Base-by-base conservation (phyloP, 53 echinoderm and acorn worm genomes). In the Apostichopus leukothele region DNA sequence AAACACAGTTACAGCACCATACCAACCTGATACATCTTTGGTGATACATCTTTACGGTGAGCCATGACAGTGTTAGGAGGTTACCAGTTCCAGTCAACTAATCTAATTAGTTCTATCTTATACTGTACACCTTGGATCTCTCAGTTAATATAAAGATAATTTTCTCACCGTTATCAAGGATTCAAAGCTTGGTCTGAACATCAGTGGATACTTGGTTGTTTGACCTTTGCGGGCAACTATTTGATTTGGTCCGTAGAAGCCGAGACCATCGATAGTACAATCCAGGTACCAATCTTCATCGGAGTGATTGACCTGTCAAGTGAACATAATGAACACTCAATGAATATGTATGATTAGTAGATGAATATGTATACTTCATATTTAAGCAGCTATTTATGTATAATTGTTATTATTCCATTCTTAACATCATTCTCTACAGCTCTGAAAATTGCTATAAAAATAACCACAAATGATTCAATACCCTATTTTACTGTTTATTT, bases 101-200 rank as follows among this genome's bases (percentile, higher is more conserved):
- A 3, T 39, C 39, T 39, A 39, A 39, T 0, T 39, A 39, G 39
- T 39, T 39, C 39, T 39, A 39, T 25, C 0, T 25, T 25, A 25
- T 39, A 67, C 68, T 67, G 13, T 67, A n/a, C 68, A 67, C n/a
- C 68, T 16, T 16, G n/a, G n/a, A 67, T 67, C n/a, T 13, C 74
- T 74, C 74, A 74, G 25, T 74, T 7, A 25, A 5, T 13, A 74
- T 8, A 79, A 79, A 39, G 20, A 26, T 21, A 14, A 13, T 53
- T 89, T 53, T 89, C 93, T 97, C 91, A 97, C 98, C 13, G 92
- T 91, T 27, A 94, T 90, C 19, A 93, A 88, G 14, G 98, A 94
- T 80, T 97, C 98, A 60, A 94, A 89, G 63, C 94, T 91, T 12
- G 98, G 98, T 88, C 98, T 95, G 83, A 97, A 97, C 98, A 97